phyloP scores from a whole-genome alignment of 1,140 invertebrate genomes.

The Arctopsyche grandis region DNA sequence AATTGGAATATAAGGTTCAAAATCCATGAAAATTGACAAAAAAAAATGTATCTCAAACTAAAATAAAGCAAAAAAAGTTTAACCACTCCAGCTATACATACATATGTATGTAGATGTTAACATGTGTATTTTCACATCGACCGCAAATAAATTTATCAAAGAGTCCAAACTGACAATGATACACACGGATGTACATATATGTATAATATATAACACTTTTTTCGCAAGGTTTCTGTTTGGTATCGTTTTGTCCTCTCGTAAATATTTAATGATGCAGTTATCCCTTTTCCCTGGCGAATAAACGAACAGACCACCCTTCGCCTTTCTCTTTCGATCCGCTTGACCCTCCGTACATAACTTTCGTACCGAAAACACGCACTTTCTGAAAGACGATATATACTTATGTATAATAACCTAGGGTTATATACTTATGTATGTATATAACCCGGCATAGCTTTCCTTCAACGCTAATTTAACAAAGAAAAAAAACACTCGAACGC shows the following conservation, averaged over 20 bases:
- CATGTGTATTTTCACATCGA: no score
- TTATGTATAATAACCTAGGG: no score
- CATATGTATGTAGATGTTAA: no score
- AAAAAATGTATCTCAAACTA: no score
- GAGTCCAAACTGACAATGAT: not conserved
- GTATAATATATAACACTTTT: not conserved
- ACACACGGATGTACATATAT: not conserved
- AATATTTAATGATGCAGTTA: constrained; percentile 11
- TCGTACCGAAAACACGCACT: not conserved
- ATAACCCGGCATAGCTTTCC: not conserved
- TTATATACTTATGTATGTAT: no score
- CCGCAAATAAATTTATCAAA: no score
- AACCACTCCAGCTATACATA: no score
- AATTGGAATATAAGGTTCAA: no score
- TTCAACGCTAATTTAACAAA: no score
- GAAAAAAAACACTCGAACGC: no score
- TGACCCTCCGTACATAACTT: not conserved
- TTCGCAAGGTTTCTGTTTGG: not conserved
- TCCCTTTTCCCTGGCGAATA: constrained; percentile 9
- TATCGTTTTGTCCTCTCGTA: constrained; percentile 10
- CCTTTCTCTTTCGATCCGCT: not conserved
- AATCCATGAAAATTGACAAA: no score
- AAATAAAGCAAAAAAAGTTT: no score
- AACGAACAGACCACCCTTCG: not conserved
- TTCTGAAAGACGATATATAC: not conserved